A percentile compares a stretch with the other conserved stretches of the same genome.
phyloP scores from a whole-genome alignment of 2,113 vertebrate species.

The Colius striatus region DNA sequence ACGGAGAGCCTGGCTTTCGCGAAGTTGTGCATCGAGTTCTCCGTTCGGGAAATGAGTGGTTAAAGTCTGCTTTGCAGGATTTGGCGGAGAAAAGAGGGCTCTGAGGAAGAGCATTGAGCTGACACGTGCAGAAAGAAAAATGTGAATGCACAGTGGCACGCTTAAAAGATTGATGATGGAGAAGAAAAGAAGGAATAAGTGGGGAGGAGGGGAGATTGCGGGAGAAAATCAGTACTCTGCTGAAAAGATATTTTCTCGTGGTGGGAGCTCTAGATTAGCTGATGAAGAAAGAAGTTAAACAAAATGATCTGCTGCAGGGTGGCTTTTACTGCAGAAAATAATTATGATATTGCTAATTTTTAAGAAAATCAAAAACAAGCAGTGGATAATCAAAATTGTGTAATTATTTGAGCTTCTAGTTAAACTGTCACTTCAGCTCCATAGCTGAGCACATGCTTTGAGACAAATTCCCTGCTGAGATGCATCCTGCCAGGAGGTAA shows the following conservation, averaged over 20 bases:
- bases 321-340: background rate
- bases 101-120: background rate
- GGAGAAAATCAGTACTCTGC: background rate
- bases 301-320: background rate
- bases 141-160: background rate
- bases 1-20: background rate
- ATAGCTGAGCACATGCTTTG: background rate
- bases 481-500: background rate
- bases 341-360: background rate
- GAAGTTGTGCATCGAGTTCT: constrained; percentile 53
- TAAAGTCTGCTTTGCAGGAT: constrained; percentile 27
- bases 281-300: constrained; percentile 31
- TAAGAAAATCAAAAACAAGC: background rate
- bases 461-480: background rate
- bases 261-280: background rate
- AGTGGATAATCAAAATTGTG: background rate
- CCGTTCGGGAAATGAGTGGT: background rate
- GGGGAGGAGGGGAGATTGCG: background rate
- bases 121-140: constrained; percentile 44
- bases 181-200: constrained; percentile 18
- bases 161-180: constrained; percentile 40
- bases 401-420: background rate
- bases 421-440: background rate
- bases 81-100: constrained; percentile 29
- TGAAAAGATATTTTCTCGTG: background rate